Conservation (phyloP, 2,113 vertebrate genomes). For the Phoenicopterus ruber region DNA sequence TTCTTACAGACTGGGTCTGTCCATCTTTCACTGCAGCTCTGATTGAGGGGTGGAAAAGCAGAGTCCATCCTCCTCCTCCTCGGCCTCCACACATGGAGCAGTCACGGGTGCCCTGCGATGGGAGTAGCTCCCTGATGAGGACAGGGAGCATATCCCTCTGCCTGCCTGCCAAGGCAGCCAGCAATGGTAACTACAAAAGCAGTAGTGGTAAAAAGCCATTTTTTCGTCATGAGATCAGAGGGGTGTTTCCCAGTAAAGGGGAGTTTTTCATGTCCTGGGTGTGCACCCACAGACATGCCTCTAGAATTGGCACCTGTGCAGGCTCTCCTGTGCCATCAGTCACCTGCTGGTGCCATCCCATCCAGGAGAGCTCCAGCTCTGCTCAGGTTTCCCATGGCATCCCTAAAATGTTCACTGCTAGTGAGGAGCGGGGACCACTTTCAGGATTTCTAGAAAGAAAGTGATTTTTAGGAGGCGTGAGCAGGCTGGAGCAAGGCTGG, state of each 20-base stretch:
- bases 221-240: background rate
- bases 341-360: background rate
- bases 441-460: background rate
- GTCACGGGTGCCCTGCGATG: background rate
- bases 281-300: fast-evolving
- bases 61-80: background rate
- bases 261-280: background rate
- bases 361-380: background rate
- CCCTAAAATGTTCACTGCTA: background rate
- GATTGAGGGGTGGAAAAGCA: background rate
- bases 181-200: fast-evolving
- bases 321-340: background rate
- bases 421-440: background rate
- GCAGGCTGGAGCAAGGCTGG: background rate
- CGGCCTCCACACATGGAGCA: background rate
- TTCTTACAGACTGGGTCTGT: background rate
- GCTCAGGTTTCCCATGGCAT: background rate
- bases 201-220: background rate
- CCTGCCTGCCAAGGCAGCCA: background rate
- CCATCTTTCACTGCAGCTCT: background rate
- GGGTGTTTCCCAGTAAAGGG: fast-evolving
- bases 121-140: background rate
- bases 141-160: background rate
- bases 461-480: fast-evolving
- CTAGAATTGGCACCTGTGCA: background rate